Evolutionary conservation across 1,140 invertebrate species (phyloP), one percentile per base, ranked within the genome.

Genomic region (Holcopasites calliopsidis): DNA sequence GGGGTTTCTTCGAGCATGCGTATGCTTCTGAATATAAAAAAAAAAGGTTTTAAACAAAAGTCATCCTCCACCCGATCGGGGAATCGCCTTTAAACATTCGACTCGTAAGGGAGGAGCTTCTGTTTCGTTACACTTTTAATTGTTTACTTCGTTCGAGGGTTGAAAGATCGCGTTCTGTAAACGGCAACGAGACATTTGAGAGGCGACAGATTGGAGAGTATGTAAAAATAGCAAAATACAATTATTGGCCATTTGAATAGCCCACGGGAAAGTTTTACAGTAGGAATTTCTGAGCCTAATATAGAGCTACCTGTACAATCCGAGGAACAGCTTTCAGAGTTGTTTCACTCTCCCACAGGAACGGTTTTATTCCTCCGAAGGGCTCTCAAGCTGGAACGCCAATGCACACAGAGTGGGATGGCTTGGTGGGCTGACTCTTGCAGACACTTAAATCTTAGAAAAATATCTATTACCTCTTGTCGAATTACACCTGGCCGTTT

Each of bases 1-100:
- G 86, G 86, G 84, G 83, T 86, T 85, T 79, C 76, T 82, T 61
- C 68, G 28, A 31, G 38, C 55, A 61, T 82, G 72, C 69, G 33
- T 66, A 65, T 78, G 79, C 28, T 65, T 58, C 28, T 28, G 64
- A 76, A 28, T 38, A 26, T 38, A 23, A 31, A 65, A 70, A 65
- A 76, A 52, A 40, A 81, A 5, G 4, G 57, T 52, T 13, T 31
- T 35, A 35, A 42, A 71, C 49, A 8, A 62, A 75, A 75, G 13
- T 75, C 61, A 55, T 33, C 13, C 55, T 28, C 11, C 10, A 11
- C 11, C 23, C 1, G 16, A 18, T 62, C 6, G n/a, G 18, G 16
- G 13, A 21, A 50, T 49, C 16, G 26, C 28, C 35, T 65, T 49
- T 13, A 65, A 26, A 73, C 64, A 54, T 74, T 11, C 38, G 50